These are phyloP conservation scores for Aporophyla nigra DNA, from an alignment of 2,888 invertebrate genomes.

Conservation along the genomic window DNA sequence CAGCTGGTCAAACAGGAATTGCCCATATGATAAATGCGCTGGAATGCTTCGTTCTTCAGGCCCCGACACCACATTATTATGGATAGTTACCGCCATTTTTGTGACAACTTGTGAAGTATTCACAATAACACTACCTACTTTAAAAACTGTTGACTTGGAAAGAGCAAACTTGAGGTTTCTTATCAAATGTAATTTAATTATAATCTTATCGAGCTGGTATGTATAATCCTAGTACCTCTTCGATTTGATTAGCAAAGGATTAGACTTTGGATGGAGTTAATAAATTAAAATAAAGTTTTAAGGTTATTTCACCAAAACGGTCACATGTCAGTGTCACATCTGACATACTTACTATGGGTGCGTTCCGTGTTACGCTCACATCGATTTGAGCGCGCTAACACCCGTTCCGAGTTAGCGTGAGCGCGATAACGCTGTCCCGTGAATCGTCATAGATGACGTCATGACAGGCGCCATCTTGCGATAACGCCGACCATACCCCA, in stretches of 20 bases:
- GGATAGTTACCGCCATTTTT: conserved; percentile 76
- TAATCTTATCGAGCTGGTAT: conserved; percentile 45
- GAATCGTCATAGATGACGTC: no score
- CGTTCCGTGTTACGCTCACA: no score
- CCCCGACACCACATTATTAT: conserved; percentile 85
- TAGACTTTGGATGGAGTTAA: conserved; percentile 5
- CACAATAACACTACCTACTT: conserved; percentile 15
- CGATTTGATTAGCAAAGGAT: conserved; percentile 43
- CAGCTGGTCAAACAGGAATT: conserved; percentile 89
- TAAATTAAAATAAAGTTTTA: background rate
- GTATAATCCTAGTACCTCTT: conserved; percentile 45
- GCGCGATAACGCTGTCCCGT: no score
- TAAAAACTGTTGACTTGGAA: conserved; percentile 26
- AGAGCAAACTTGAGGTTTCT: conserved; percentile 31
- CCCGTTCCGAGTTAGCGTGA: no score
- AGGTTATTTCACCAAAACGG: conserved; percentile 5
- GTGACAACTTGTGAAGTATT: background rate
- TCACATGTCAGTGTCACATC: background rate
- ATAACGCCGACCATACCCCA: no score
- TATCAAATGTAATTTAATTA: conserved; percentile 47
- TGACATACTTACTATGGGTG: no score
- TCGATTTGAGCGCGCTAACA: no score
- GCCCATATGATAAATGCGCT: conserved; percentile 89
- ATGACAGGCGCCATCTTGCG: no score
- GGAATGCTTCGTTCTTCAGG: conserved; percentile 85